phyloP scores from a whole-genome alignment of 2,113 vertebrate genomes.

The Tachuris rubrigastra region DNA sequence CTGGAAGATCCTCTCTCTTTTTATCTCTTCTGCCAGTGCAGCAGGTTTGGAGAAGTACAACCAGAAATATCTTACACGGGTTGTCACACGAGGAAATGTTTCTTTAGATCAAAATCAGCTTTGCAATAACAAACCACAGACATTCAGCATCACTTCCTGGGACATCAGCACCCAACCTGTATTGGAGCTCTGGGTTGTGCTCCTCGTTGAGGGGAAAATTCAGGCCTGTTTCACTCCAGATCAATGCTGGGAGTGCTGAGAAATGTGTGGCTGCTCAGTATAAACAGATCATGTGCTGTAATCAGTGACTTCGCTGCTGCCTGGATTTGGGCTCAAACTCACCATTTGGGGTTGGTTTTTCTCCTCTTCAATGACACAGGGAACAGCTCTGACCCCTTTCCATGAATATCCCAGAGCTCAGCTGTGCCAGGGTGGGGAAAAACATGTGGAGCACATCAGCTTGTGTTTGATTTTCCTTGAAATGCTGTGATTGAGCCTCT shows the following conservation, averaged over 20 bases:
- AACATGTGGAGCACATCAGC: fast-evolving
- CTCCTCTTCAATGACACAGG: not conserved
- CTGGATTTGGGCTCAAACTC: not conserved
- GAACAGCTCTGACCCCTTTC: not conserved
- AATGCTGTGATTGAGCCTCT: not conserved
- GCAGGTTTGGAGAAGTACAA: not conserved
- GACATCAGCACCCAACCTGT: not conserved
- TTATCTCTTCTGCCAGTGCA: not conserved
- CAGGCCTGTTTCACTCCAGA: not conserved
- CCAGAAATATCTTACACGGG: not conserved
- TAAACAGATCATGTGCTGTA: not conserved
- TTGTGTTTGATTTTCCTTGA: not conserved
- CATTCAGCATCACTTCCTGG: not conserved
- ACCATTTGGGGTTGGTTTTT: not conserved
- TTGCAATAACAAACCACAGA: not conserved
- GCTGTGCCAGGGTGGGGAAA: not conserved
- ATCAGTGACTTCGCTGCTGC: not conserved
- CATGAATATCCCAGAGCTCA: not conserved
- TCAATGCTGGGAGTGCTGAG: not conserved
- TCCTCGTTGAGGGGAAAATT: not conserved
- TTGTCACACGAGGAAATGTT: not conserved
- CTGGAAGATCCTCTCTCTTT: not conserved
- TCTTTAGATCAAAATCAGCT: not conserved
- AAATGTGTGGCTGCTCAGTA: not conserved
- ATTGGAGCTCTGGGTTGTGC: not conserved